A percentile compares a stretch with the other conserved stretches of the same genome.
Evolutionary conservation across 1,140 invertebrate genomes (phyloP).

Genomic region (Limonius californicus): DNA sequence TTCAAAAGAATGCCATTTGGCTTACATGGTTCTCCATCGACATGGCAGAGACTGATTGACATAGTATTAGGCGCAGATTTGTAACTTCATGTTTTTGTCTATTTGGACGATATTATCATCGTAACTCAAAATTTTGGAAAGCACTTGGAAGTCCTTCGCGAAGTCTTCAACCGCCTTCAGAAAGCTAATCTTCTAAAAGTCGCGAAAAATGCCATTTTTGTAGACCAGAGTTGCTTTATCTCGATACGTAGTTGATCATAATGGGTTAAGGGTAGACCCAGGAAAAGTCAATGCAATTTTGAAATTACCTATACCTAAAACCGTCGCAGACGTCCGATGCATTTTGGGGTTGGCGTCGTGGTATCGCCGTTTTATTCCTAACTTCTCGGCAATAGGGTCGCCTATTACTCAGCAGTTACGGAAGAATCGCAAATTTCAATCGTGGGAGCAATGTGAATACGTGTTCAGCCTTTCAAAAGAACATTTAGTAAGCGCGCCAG

Average conservation of each 20-base stretch:
- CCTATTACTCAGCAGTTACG: constrained; percentile 34
- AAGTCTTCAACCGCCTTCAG: too few species aligned
- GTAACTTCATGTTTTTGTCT: too few species aligned
- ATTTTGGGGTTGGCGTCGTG: constrained; percentile 49
- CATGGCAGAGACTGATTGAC: neutral
- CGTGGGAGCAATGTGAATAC: constrained; percentile 14
- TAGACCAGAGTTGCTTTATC: constrained; percentile 32
- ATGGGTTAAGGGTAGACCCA: constrained; percentile 44
- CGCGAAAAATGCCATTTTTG: constrained; percentile 43
- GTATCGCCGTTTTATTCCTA: constrained; percentile 42
- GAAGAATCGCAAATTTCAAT: constrained; percentile 24
- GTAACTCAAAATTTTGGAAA: too few species aligned
- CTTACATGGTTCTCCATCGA: neutral
- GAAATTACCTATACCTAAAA: constrained; percentile 40
- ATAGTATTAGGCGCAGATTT: neutral
- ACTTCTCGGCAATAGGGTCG: constrained; percentile 36
- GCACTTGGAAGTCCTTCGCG: too few species aligned
- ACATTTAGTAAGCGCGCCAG: constrained; percentile 21
- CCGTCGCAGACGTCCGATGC: constrained; percentile 42
- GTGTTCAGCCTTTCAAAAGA: constrained; percentile 21
- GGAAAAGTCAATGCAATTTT: too few species aligned
- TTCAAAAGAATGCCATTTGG: constrained; percentile 21
- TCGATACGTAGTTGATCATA: constrained; percentile 39
- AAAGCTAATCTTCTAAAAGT: too few species aligned
- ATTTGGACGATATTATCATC: too few species aligned